A percentile compares a stretch with the other conserved stretches of the same genome.
Evolutionary conservation across 2,888 invertebrate species (phyloP).

Genomic region (Plebejus anna): DNA sequence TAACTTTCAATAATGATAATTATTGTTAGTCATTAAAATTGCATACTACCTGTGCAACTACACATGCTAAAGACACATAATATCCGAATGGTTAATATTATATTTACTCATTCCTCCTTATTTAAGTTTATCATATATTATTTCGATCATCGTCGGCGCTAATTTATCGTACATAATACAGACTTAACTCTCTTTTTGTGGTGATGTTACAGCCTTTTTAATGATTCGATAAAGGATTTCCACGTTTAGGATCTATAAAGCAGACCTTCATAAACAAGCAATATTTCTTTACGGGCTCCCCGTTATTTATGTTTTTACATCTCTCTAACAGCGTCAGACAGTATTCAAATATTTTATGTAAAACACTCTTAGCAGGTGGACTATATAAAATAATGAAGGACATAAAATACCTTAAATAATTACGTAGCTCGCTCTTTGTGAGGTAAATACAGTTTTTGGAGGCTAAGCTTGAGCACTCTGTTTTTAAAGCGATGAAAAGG

Average conservation of each 20-base stretch:
- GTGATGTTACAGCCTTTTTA: slow-evolving; percentile 60
- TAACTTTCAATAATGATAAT: too few species aligned
- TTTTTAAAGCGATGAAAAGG: neutral
- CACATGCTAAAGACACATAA: neutral
- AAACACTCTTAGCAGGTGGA: slow-evolving; percentile 27
- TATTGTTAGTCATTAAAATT: too few species aligned
- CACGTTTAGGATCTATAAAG: slow-evolving; percentile 62
- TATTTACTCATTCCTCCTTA: neutral
- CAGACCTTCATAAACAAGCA: slow-evolving; percentile 72
- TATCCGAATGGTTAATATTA: neutral
- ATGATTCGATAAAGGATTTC: slow-evolving; percentile 62
- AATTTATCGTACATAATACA: slow-evolving; percentile 45
- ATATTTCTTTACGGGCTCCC: slow-evolving; percentile 63
- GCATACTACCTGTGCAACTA: neutral
- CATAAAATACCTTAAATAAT: slow-evolving; percentile 22
- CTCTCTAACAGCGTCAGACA: slow-evolving; percentile 35
- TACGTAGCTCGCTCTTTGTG: neutral
- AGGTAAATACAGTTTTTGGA: slow-evolving; percentile 1
- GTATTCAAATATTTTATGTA: slow-evolving; percentile 31
- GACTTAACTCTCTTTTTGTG: slow-evolving; percentile 58
- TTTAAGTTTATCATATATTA: neutral
- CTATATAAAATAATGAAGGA: slow-evolving; percentile 27
- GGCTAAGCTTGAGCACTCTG: neutral
- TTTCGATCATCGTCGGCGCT: slow-evolving; percentile 18
- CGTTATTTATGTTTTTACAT: slow-evolving; percentile 59